phyloP scores from a whole-genome alignment of 2,888 invertebrate species.

The Cyclophora albipunctata region DNA sequence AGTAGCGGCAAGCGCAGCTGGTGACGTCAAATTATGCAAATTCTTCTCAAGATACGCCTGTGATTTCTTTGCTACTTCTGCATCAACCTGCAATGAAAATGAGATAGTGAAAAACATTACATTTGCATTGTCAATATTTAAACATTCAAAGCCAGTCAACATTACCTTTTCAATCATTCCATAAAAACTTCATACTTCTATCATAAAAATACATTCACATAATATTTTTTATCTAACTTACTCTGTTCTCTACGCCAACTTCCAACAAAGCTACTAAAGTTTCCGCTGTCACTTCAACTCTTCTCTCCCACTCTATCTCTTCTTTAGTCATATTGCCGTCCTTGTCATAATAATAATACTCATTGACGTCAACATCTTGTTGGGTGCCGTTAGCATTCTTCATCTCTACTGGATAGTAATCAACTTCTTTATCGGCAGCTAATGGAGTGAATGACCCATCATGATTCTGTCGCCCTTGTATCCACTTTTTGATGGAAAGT shows the following conservation, averaged over 20 bases:
- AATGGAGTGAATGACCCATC: slow-evolving; percentile 78
- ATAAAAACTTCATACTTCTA: too few relatives aligned
- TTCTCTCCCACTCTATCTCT: slow-evolving; percentile 69
- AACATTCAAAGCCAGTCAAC: too few relatives aligned
- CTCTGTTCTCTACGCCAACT: slow-evolving; percentile 76
- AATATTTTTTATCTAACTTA: slow-evolving; percentile 24
- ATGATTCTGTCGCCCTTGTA: slow-evolving; percentile 73
- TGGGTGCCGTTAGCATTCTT: slow-evolving; percentile 48
- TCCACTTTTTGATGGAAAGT: slow-evolving; percentile 77
- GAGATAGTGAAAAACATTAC: too few relatives aligned
- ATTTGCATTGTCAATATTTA: too few relatives aligned
- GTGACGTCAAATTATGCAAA: slow-evolving; percentile 70
- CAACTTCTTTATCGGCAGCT: slow-evolving; percentile 74
- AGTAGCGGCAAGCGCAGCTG: slow-evolving; percentile 76
- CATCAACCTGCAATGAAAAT: slow-evolving; percentile 66
- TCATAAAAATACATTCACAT: too few relatives aligned
- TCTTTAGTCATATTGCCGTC: slow-evolving; percentile 69
- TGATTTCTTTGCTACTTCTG: slow-evolving; percentile 69
- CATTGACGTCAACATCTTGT: slow-evolving; percentile 57
- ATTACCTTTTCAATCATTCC: too few relatives aligned
- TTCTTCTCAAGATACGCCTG: slow-evolving; percentile 76
- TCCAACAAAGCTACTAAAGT: slow-evolving; percentile 77
- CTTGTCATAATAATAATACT: slow-evolving; percentile 68
- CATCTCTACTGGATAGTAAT: slow-evolving; percentile 62
- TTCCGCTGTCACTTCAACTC: slow-evolving; percentile 78